Conservation (phyloP, 2,888 invertebrate species). For the Pteria penguin region DNA sequence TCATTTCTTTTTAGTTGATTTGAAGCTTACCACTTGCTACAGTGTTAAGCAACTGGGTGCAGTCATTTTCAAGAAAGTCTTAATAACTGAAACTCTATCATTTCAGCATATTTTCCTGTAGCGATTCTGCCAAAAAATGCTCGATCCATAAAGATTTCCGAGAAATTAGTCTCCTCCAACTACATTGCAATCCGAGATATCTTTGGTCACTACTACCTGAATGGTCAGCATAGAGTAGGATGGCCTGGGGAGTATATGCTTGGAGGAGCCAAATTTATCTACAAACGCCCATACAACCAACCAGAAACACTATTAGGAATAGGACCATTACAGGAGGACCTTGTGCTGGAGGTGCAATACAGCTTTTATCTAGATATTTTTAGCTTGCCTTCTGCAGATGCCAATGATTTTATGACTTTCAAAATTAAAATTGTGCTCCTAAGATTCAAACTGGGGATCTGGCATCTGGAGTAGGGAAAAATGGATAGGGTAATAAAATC, state of each 20-base stretch:
- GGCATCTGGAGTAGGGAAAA: too few species aligned
- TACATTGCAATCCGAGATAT: constrained; percentile 94
- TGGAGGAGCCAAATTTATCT: constrained; percentile 92
- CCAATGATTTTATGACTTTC: too few species aligned
- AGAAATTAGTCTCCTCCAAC: constrained; percentile 91
- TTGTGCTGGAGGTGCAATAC: constrained; percentile 93
- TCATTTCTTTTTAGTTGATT: too few species aligned
- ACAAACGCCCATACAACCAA: constrained; percentile 84
- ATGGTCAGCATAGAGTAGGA: constrained; percentile 96
- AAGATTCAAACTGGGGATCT: too few species aligned
- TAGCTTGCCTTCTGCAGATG: too few species aligned
- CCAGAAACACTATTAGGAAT: constrained; percentile 92
- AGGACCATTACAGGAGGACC: constrained; percentile 93
- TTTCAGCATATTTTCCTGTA: constrained; percentile 70
- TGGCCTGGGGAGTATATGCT: constrained; percentile 90
- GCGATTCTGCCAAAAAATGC: constrained; percentile 68
- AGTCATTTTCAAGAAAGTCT: too few species aligned
- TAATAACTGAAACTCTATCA: neutral
- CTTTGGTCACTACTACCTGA: constrained; percentile 92
- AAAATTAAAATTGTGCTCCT: too few species aligned
- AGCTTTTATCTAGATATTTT: too few species aligned
- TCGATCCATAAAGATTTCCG: constrained; percentile 83
- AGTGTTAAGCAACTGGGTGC: too few species aligned
- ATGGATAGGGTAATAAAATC: too few species aligned
- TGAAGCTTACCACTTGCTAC: too few species aligned